A percentile compares a stretch with the other conserved stretches of the same genome.
These are phyloP conservation scores for Rynchops niger DNA, from an alignment of 2,113 vertebrate genomes.

Conservation along the genomic window DNA sequence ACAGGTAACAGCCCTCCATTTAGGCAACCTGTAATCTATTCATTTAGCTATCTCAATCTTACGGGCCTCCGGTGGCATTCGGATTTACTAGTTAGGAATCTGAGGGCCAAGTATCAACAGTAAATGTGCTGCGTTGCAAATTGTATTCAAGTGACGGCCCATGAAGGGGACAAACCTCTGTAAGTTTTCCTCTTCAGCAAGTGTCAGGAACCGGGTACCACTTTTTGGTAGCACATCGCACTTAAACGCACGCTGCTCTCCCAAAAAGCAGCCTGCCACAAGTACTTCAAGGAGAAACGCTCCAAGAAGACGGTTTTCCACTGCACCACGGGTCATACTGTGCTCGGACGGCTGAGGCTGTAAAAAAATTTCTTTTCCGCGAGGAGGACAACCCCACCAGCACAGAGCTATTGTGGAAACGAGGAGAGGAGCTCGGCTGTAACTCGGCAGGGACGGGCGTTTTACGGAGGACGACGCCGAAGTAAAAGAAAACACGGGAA, in stretches of 20 bases:
- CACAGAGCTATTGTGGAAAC: not conserved
- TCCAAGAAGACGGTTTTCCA: not conserved
- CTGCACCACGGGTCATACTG: too few relatives aligned
- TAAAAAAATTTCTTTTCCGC: not conserved
- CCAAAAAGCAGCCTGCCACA: not conserved
- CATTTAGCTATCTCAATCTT: not conserved
- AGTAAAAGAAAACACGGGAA: not conserved
- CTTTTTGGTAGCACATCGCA: fast-evolving
- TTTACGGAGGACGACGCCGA: not conserved
- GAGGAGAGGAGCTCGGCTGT: not conserved
- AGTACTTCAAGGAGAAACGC: not conserved
- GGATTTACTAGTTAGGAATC: not conserved
- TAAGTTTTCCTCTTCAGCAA: not conserved
- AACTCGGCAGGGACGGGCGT: not conserved
- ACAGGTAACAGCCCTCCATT: not conserved
- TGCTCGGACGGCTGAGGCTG: fast-evolving
- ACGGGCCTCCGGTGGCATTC: not conserved
- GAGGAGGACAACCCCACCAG: not conserved
- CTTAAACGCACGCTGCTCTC: not conserved
- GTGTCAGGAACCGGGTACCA: fast-evolving
- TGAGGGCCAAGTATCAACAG: not conserved
- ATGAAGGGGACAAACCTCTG: not conserved
- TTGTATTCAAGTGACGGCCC: fast-evolving
- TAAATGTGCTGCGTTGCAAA: fast-evolving
- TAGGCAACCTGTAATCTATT: not conserved